Evolutionary conservation across 2,113 vertebrate genomes (phyloP).

Genomic region (Pimephales promelas): DNA sequence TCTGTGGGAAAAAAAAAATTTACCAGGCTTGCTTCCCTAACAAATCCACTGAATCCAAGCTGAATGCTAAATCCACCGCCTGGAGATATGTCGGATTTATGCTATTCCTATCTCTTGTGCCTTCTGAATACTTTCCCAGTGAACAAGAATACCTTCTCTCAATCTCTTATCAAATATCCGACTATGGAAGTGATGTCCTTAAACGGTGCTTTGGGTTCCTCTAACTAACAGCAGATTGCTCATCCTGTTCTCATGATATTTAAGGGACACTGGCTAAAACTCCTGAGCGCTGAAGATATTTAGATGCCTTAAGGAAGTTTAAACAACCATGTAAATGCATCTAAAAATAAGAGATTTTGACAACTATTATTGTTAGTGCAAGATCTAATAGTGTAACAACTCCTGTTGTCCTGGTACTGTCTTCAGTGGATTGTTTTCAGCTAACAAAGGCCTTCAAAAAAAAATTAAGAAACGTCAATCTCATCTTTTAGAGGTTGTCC

Average conservation of each 20-base stretch:
- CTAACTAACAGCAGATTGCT: background rate
- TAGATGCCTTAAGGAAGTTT: background rate
- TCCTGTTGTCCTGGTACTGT: background rate
- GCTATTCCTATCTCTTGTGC: background rate
- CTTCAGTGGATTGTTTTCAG: background rate
- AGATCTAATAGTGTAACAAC: background rate
- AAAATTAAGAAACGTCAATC: background rate
- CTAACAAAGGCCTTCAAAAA: too few relatives aligned
- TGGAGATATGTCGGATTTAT: constrained; percentile 5
- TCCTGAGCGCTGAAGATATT: background rate
- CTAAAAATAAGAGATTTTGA: background rate
- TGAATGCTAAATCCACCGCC: constrained; percentile 7
- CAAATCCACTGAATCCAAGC: constrained; percentile 23
- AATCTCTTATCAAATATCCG: background rate
- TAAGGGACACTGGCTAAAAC: background rate
- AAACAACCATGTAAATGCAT: background rate
- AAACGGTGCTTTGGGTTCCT: constrained; percentile 27
- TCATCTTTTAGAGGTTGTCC: background rate
- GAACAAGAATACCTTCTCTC: constrained; percentile 2
- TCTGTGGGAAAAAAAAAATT: background rate
- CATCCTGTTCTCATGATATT: background rate
- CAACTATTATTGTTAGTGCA: background rate
- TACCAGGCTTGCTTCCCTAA: background rate
- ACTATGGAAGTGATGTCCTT: constrained; percentile 18
- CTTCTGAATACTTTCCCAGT: constrained; percentile 16